Conservation (phyloP, 2,113 vertebrate species). For the Neolamprologus modestus region DNA sequence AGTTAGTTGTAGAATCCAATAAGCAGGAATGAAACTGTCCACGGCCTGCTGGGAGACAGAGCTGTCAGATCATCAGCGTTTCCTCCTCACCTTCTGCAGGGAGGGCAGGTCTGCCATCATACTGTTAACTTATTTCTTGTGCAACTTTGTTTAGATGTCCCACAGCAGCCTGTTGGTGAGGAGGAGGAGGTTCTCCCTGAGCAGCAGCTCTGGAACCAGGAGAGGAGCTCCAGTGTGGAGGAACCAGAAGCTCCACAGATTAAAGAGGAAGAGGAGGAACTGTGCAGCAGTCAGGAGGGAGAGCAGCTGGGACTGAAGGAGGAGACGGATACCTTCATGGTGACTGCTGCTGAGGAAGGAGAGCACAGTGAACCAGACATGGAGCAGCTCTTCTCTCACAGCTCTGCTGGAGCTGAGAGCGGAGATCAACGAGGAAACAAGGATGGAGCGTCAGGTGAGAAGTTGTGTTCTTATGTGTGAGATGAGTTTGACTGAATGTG, state of each 20-base stretch:
- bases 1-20: not conserved
- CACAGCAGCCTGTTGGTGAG: fast-evolving
- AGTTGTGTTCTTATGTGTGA: too few species aligned
- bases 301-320: not conserved
- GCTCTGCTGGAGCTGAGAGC: too few species aligned
- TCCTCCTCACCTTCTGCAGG: not conserved
- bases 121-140: too few species aligned
- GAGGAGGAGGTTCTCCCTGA: not conserved
- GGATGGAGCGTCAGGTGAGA: too few species aligned
- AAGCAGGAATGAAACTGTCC: not conserved
- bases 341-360: not conserved
- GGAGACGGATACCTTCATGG: fast-evolving
- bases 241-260: not conserved
- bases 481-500: too few species aligned
- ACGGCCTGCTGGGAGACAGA: not conserved
- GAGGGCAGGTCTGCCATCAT: not conserved
- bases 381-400: not conserved
- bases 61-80: not conserved
- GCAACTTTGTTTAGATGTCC: too few species aligned
- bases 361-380: not conserved
- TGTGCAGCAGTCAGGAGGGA: not conserved
- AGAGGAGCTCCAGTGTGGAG: not conserved
- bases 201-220: not conserved
- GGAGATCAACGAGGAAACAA: too few species aligned
- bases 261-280: not conserved